Evolutionary conservation across 2,797 vertebrate species (phyloP).

Genomic region (Syngnathus rostellatus): DNA sequence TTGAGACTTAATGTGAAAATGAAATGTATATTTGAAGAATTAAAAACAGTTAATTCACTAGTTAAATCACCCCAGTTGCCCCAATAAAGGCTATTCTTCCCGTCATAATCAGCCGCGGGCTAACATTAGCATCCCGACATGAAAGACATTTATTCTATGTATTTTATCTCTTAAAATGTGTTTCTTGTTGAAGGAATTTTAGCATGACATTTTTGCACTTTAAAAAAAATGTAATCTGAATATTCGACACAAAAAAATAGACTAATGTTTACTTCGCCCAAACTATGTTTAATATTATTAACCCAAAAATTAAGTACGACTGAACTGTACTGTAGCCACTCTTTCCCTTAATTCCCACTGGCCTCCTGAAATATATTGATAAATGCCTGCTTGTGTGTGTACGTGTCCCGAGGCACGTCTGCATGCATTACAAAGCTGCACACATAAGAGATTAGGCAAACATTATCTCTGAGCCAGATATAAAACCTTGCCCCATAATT

Average conservation of each 20-base stretch:
- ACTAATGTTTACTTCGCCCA: too few relatives aligned
- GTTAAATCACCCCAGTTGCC: not conserved
- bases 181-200: not conserved
- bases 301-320: too few relatives aligned
- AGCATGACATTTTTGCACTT: too few relatives aligned
- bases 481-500: conserved; percentile 5
- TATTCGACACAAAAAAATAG: too few relatives aligned
- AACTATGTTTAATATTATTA: too few relatives aligned
- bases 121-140: not conserved
- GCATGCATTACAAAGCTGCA: conserved; percentile 10
- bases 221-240: too few relatives aligned
- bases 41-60: not conserved
- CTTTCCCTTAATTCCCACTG: not conserved
- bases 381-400: not conserved
- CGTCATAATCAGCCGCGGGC: not conserved
- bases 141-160: not conserved
- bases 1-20: not conserved
- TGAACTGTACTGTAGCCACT: not conserved
- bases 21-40: not conserved
- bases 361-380: not conserved
- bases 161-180: not conserved
- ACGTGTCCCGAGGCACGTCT: conserved; percentile 26
- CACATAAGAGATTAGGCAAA: conserved; percentile 10
- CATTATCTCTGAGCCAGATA: conserved; percentile 20
- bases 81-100: not conserved